A percentile compares a stretch with the other conserved stretches of the same genome.
Conservation (phyloP, 1,140 invertebrate species). For the Lasaia peninsularis region DNA sequence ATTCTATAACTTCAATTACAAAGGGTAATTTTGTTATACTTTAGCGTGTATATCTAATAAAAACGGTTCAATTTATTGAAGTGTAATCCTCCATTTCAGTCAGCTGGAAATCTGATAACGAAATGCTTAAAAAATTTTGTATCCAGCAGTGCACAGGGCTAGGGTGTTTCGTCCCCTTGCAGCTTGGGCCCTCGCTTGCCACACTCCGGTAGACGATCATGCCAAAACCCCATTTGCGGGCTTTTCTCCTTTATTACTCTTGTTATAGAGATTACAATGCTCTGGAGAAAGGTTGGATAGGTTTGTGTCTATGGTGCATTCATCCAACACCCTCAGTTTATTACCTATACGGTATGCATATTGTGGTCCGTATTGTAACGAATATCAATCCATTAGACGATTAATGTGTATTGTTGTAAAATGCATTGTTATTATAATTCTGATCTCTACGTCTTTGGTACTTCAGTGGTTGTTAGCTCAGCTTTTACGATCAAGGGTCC, state of each 20-base stretch:
- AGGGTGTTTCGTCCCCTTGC: constrained; percentile 56
- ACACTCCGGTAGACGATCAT: constrained; percentile 54
- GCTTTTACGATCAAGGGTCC: neutral
- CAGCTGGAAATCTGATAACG: constrained; percentile 51
- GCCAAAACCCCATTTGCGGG: constrained; percentile 32
- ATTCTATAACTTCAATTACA: too few species aligned
- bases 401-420: constrained; percentile 61
- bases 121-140: constrained; percentile 51
- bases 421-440: constrained; percentile 45
- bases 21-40: neutral
- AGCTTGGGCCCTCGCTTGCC: constrained; percentile 52
- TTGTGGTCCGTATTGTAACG: constrained; percentile 59
- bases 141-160: constrained; percentile 42
- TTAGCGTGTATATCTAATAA: neutral
- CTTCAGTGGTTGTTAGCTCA: neutral
- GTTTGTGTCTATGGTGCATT: constrained; percentile 50
- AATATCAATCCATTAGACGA: constrained; percentile 66
- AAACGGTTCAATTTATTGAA: constrained; percentile 7
- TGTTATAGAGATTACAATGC: constrained; percentile 39
- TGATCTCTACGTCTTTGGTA: neutral
- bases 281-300: constrained; percentile 20
- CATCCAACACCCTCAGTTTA: constrained; percentile 62
- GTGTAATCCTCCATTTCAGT: constrained; percentile 21
- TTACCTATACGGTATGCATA: constrained; percentile 65
- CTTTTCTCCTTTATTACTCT: constrained; percentile 21